Evolutionary conservation across 2,888 invertebrate species (phyloP), one percentile per base, ranked within the genome.

Genomic region (Chrysolina americana): DNA sequence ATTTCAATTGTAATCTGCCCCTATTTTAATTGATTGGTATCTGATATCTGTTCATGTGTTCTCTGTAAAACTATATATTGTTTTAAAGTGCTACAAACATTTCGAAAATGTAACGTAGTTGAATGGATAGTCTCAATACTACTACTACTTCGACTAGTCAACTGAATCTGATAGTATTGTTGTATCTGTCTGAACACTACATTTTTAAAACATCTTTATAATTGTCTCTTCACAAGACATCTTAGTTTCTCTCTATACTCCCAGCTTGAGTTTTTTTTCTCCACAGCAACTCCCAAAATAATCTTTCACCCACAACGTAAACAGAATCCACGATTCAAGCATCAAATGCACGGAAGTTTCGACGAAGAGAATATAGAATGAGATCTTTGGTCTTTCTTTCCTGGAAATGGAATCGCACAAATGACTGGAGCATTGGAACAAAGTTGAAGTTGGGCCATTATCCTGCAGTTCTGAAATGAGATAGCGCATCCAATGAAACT

Each of bases 401-500:
- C 19, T 21, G 53, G 5, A 19, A 53, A 21, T 19, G 21, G 13
- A 11, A 13, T 10, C 10, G 5, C 19, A 53, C 53, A 23, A 53
- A 53, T 53, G 53, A 53, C 21, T 53, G 21, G 53, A 53, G 23
- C 21, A 53, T 13, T 21, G 21, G 53, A 53, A 21, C 53, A 53
- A 19, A 19, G 10, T 53, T 53, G 21, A 5, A 53, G 53, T 53
- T 21, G 53, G 53, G 3, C 53, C 53, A 53, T 53, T 53, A 53
- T 53, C 13, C 21, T 53, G 11, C 53, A 19, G 53, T 53, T 53
- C 19, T 3, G 53, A 19, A 53, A 21, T 53, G 19, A 53, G 21
- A 53, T 53, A 13, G 53, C 53, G 53, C 53, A 53, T 19, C 21
- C 21, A 53, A 21, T 53, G 53, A 21, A 53, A 53, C 13, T 53